Percentiles rank a stretch among this genome's conserved stretches.
These are phyloP conservation scores for Holothuria glaberrima DNA, from an alignment of 35 echinoderm and acorn worm species.

Conservation along the genomic window DNA sequence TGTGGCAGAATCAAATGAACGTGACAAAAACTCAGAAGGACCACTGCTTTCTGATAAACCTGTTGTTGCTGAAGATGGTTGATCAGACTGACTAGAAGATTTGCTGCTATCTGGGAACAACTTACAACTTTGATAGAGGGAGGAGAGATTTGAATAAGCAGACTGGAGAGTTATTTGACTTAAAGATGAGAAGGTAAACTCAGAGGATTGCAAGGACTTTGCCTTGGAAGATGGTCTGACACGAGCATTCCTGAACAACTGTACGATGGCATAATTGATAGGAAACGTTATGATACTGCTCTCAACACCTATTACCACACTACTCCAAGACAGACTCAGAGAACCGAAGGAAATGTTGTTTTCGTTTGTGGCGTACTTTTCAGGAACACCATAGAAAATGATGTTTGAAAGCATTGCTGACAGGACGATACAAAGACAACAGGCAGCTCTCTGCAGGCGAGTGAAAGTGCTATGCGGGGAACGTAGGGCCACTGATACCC, in stretches of 20 bases:
- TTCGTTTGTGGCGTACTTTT: slow-evolving; percentile 45
- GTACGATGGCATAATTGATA: slow-evolving; percentile 63
- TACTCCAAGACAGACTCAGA: slow-evolving; percentile 66
- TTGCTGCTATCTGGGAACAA: background rate
- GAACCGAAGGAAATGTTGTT: slow-evolving; percentile 66
- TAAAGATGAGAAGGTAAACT: background rate
- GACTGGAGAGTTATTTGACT: background rate
- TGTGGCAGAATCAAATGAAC: background rate
- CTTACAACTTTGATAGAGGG: slow-evolving; percentile 36
- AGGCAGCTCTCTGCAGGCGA: slow-evolving; percentile 83
- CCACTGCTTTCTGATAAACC: background rate
- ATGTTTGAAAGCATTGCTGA: slow-evolving; percentile 86
- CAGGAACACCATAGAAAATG: slow-evolving; percentile 83
- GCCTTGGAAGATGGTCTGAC: background rate
- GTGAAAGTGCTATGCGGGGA: slow-evolving; percentile 86
- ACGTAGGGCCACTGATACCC: slow-evolving; percentile 79
- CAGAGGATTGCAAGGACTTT: background rate
- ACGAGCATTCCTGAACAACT: slow-evolving; percentile 73
- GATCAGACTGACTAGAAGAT: background rate
- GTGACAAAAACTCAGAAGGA: background rate
- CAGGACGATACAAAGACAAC: slow-evolving; percentile 77
- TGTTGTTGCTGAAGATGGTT: background rate
- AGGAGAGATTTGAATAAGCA: slow-evolving; percentile 6
- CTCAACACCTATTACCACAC: slow-evolving; percentile 76
- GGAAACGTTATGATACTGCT: slow-evolving; percentile 78